Percentiles rank a stretch among this genome's conserved stretches.
Evolutionary conservation across 2,113 vertebrate species (phyloP).

Genomic region (Oncorhynchus kisutch): DNA sequence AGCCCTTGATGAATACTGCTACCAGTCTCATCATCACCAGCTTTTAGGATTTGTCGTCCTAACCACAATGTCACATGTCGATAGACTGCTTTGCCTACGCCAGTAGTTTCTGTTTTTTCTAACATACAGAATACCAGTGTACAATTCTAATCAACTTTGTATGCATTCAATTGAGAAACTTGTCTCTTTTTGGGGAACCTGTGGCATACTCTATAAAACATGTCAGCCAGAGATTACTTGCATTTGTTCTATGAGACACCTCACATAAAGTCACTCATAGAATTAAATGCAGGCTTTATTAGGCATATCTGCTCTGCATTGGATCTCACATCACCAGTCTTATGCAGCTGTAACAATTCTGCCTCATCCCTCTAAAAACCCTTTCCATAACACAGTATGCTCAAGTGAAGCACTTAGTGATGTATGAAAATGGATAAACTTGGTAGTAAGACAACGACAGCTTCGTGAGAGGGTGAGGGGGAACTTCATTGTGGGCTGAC

Average conservation of each 20-base stretch:
- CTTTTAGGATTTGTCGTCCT: slow-evolving; percentile 52
- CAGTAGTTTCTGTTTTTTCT: too few relatives aligned
- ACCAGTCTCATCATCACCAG: slow-evolving; percentile 19
- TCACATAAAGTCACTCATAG: too few relatives aligned
- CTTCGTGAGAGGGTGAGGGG: background rate
- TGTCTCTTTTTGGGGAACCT: too few relatives aligned
- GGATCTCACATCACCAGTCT: background rate
- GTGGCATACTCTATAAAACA: too few relatives aligned
- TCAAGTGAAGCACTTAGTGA: slow-evolving; percentile 41
- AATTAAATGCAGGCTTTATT: too few relatives aligned
- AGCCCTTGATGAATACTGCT: background rate
- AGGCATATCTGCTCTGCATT: too few relatives aligned
- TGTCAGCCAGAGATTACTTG: too few relatives aligned
- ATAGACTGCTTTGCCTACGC: too few relatives aligned
- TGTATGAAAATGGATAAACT: slow-evolving; percentile 33
- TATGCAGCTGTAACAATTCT: slow-evolving; percentile 33
- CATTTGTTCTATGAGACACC: too few relatives aligned
- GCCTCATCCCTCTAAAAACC: slow-evolving; percentile 13
- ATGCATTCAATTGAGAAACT: too few relatives aligned
- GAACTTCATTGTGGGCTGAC: background rate
- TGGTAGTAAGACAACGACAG: background rate
- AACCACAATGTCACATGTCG: slow-evolving; percentile 55
- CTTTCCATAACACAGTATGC: slow-evolving; percentile 15
- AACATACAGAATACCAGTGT: too few relatives aligned
- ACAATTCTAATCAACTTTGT: too few relatives aligned